Base-by-base conservation (phyloP, 2,113 vertebrate species). In the Ochotona curzoniae region DNA sequence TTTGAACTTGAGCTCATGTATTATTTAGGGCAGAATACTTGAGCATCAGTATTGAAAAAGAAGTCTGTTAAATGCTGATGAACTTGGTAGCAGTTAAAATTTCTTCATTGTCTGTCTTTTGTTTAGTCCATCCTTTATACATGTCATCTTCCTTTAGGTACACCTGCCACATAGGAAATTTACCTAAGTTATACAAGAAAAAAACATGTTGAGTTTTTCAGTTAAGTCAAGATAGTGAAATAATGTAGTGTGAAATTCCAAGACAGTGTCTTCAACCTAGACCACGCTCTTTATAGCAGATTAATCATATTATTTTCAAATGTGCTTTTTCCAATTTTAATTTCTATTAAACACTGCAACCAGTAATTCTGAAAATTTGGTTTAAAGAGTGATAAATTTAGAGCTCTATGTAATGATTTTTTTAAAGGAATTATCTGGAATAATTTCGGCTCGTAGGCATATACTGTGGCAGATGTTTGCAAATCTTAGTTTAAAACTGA, bases 401-500 rank as follows among this genome's bases (percentile, higher is more conserved):
- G 98, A 96, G 93, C 89, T 94, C 85, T 95, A 76, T 93, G 44
- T 97, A 94, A 96, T 95, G 54, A 88, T 97, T 95, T 97, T 97
- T 96, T 96, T 97, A 96, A 95, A 96, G 93, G 83, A 94, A 87
- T 97, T 97, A 95, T 97, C 97, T 97, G 84, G 95, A 98, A 97
- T 97, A 97, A 97, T 97, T 98, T 97, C 85, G 93, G 97, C 93
- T 97, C 96, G 91, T 84, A 97, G 96, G 83, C 97, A 95, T 97
- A 95, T 74, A 96, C 95, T 96, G 78, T 97, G 97, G 97, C 98
- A 98, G 98, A 98, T 98, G 98, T 98, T 98, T 98, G 98, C 98
- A 98, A 98, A 98, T 98, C 97, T 97, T 97, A 94, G 97, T 98
- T 97, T 98, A 98, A 98, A 98, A 98, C 97, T 98, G 98, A 98